Evolutionary conservation across 2,888 invertebrate species (phyloP).

Genomic region (Tanaodytes sp.): DNA sequence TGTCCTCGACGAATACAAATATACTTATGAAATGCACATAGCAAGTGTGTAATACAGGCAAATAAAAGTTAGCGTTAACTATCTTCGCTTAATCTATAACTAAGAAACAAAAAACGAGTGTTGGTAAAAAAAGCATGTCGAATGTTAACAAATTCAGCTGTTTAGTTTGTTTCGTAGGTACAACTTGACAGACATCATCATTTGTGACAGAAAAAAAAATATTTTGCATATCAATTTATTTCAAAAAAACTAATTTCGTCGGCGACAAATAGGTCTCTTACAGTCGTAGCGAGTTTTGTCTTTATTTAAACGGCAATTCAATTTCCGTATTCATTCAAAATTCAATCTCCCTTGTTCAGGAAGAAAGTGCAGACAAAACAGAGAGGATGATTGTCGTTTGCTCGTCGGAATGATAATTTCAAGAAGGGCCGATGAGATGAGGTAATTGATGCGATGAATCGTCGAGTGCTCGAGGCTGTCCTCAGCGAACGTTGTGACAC

Average conservation of each 20-base stretch:
- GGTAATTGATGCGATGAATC: slow-evolving; percentile 18
- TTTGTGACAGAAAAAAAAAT: slow-evolving; percentile 24
- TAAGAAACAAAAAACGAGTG: slow-evolving; percentile 28
- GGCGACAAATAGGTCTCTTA: too few relatives aligned
- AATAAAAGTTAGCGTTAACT: slow-evolving; percentile 26
- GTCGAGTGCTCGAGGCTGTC: slow-evolving; percentile 6
- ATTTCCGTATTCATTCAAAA: too few relatives aligned
- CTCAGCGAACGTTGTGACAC: slow-evolving; percentile 3
- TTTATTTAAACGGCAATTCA: too few relatives aligned
- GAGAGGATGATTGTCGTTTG: slow-evolving; percentile 20
- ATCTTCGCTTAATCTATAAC: slow-evolving; percentile 19
- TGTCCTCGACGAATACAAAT: slow-evolving; percentile 7
- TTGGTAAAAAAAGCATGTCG: slow-evolving; percentile 17
- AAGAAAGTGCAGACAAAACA: too few relatives aligned
- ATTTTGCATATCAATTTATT: slow-evolving; percentile 25
- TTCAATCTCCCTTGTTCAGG: too few relatives aligned
- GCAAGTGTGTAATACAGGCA: slow-evolving; percentile 29
- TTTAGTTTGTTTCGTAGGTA: slow-evolving; percentile 18
- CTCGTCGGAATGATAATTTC: slow-evolving; percentile 28
- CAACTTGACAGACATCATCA: slow-evolving; percentile 12
- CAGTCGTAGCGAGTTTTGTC: too few relatives aligned
- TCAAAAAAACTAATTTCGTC: slow-evolving; percentile 3
- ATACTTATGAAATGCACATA: slow-evolving; percentile 35
- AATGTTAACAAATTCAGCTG: too few relatives aligned
- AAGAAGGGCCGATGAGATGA: slow-evolving; percentile 20